phyloP scores from a whole-genome alignment of 1,140 invertebrate genomes.

The Drosophila kohkoa region DNA sequence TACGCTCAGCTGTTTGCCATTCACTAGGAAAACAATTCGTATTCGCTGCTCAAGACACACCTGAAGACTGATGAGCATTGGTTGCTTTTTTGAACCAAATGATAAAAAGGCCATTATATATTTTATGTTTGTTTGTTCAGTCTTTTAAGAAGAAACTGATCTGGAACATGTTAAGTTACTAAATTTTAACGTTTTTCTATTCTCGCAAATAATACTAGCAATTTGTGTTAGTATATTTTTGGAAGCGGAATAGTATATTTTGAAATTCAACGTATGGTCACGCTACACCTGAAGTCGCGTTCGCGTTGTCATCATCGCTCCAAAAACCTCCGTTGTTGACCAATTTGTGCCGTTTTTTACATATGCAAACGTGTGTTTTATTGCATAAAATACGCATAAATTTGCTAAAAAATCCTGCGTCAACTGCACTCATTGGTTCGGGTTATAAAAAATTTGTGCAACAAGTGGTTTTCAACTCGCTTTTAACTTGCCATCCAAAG shows the following conservation, averaged over 20 bases:
- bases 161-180: neutral
- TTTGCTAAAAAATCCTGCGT: slow-evolving; percentile 26
- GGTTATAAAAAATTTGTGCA: slow-evolving; percentile 50
- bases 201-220: too few species aligned
- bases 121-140: too few species aligned
- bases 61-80: slow-evolving; percentile 10
- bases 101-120: too few species aligned
- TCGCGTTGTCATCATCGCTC: slow-evolving; percentile 63
- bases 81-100: too few species aligned
- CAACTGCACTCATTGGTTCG: slow-evolving; percentile 11
- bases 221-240: neutral
- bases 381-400: slow-evolving; percentile 40
- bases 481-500: slow-evolving; percentile 48
- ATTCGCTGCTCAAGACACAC: slow-evolving; percentile 35
- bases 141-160: too few species aligned
- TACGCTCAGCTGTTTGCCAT: slow-evolving; percentile 37
- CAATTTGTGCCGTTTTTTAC: slow-evolving; percentile 57
- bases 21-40: slow-evolving; percentile 17
- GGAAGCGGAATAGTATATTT: neutral
- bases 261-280: neutral
- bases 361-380: slow-evolving; percentile 47
- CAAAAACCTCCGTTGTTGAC: slow-evolving; percentile 37
- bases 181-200: neutral
- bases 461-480: slow-evolving; percentile 67
- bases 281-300: slow-evolving; percentile 47